phyloP scores from a whole-genome alignment of 2,113 vertebrate genomes.

The Physeter macrocephalus region DNA sequence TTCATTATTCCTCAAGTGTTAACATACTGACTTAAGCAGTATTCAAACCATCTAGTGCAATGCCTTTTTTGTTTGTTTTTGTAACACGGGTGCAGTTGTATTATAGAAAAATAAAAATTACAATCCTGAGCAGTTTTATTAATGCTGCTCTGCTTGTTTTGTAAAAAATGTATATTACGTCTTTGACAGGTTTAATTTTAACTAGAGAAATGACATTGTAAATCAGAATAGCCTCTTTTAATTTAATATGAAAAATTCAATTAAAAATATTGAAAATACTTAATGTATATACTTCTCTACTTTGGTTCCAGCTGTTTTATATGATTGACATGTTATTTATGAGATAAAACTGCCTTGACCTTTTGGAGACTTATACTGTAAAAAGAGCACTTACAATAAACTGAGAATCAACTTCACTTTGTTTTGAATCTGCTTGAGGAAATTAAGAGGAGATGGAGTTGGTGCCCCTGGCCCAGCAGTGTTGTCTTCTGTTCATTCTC shows the following conservation, averaged over 20 bases:
- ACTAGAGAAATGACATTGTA: slow-evolving; percentile 60
- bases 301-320: slow-evolving; percentile 82
- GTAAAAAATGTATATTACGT: slow-evolving; percentile 68
- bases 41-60: slow-evolving; percentile 48
- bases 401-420: slow-evolving; percentile 46
- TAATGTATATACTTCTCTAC: slow-evolving; percentile 82
- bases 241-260: slow-evolving; percentile 66
- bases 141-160: slow-evolving; percentile 61
- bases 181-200: slow-evolving; percentile 68
- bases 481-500: neutral
- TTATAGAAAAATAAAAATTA: slow-evolving; percentile 67
- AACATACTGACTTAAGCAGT: slow-evolving; percentile 39
- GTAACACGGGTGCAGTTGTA: slow-evolving; percentile 45
- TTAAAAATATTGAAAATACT: slow-evolving; percentile 72
- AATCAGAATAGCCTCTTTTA: slow-evolving; percentile 61
- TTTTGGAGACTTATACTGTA: slow-evolving; percentile 78
- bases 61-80: slow-evolving; percentile 54
- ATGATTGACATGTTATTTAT: slow-evolving; percentile 79
- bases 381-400: slow-evolving; percentile 78
- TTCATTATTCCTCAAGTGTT: slow-evolving; percentile 24
- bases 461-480: neutral
- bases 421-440: neutral
- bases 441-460: neutral
- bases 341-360: slow-evolving; percentile 71
- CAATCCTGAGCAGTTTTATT: slow-evolving; percentile 54